Evolutionary conservation across 2,113 vertebrate species (phyloP), one percentile per base, ranked within the genome.

Genomic region (Onychostoma macrolepis): DNA sequence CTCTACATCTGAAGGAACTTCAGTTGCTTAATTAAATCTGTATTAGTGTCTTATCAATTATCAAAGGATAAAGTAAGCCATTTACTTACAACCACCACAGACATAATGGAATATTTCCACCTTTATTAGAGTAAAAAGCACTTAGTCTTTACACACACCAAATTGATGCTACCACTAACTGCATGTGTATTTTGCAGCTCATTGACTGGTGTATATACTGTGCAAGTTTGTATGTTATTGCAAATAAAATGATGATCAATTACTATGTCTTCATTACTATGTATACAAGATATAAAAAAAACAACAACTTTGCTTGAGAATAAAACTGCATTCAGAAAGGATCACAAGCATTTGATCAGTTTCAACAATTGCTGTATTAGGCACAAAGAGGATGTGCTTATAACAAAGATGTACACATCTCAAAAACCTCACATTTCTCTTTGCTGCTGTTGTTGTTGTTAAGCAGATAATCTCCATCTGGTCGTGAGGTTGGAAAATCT

Each of bases 381-480:
- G 45, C 26, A 21, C 6, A 56, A 61, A 28, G 6, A 38, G 11
- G 15, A 17, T 50, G 17, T 65, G 28, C 17, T 77, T 28, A 53
- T 33, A 67, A 56, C 9, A 71, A 71, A 33, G 17, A 11, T 1
- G 1, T 71, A 38, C 30, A 71, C 36, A 28, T n/a, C 17, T 19
- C 12, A 15, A 65, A 43, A 71, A 33, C 24, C 98, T 97, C 92
- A 99, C 98, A 43, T 94, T 99, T 99, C 91, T 99, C 98, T 92
- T 97, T 99, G 94, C 94, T 99, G 94, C 94, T 98, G 93, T 95
- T 97, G 86, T 97, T 98, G 91, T 95, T 97, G 92, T 95, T 98
- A 91, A 97, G 97, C 77, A 97, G 94, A 91, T 95, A 97, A 75
- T 99, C 97, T 2, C 97, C 95, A 84, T 99, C 96, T 1, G 96